Base-by-base conservation (phyloP, 2,113 vertebrate genomes). In the Hymenochirus boettgeri region DNA sequence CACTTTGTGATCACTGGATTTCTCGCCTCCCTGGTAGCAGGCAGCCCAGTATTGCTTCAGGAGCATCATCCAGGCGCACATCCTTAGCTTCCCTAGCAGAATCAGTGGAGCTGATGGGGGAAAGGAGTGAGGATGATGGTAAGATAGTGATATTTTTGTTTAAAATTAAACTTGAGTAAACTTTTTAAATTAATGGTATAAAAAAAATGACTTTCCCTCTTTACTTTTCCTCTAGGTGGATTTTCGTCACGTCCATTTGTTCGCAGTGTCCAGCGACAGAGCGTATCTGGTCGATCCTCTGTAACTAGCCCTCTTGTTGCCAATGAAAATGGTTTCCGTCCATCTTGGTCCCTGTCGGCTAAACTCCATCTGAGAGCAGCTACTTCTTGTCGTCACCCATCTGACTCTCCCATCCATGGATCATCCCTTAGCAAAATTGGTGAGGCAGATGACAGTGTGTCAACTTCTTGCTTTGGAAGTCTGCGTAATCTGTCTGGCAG, bases 1-100 rank as follows among this genome's bases (percentile, higher is more conserved):
- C 96, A 1, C 78, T 99, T 66, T 99, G 95, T 3, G 96, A 99
- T 70, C 96, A 99, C 88, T 99, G 96, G 96, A 76, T 99, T 69
- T 99, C 95, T 77, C 88, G 95, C 8, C 82, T 99, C 9, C 91
- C 93, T 0, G 95, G 94, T 22, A 98, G 96, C 82, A 86, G 90
- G 73, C 94, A 92, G 55, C 92, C 96, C 72, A 99, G 96, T 52
- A 69, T 97, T 19, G 92, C 95, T 21, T 99, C 96, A 0, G 94
- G 94, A 0, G 92, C 96, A 1, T 99, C 96, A 0, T 98, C 96
- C 0, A 86, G 95, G 52, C 92, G 96, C 55, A 99, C 96, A 0
- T 99, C 96, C 2, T 77, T 98, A 60, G 93, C 92, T 39, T 99
- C 95, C 0, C 85, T 99, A 62, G 94, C 95, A 0, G 96, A 99